Percentiles rank a stretch among this genome's conserved stretches.
Conservation (phyloP, 2,113 vertebrate genomes). For the Pseudopipra pipra region DNA sequence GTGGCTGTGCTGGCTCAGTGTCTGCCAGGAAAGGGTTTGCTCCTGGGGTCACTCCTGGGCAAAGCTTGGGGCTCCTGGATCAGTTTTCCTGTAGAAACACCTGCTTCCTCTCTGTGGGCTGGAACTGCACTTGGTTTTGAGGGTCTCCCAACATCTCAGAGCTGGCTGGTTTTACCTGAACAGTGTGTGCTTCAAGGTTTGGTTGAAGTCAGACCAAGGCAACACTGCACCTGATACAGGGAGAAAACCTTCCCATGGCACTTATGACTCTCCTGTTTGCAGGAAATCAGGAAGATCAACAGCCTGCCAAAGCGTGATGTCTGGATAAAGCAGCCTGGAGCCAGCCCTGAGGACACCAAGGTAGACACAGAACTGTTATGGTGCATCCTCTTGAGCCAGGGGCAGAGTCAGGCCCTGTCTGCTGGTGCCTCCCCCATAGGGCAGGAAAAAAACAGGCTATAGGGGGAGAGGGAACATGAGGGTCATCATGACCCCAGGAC, state of each 20-base stretch:
- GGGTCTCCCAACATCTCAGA: neutral
- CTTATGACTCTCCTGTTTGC: neutral
- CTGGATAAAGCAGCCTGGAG: slow-evolving; percentile 72
- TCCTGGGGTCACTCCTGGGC: neutral
- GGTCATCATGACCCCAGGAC: neutral
- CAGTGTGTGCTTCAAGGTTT: neutral
- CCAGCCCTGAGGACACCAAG: slow-evolving; percentile 35
- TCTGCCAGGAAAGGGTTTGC: neutral
- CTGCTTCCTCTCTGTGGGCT: neutral
- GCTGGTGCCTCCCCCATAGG: neutral
- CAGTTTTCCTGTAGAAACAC: neutral
- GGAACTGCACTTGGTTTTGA: neutral
- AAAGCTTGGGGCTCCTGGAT: neutral
- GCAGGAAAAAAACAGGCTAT: neutral
- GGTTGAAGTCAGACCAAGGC: neutral
- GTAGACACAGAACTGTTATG: neutral
- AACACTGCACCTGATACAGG: rapidly evolving
- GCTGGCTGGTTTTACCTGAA: neutral
- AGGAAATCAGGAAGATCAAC: slow-evolving; percentile 79
- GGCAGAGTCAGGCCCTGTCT: neutral
- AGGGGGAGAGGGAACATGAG: rapidly evolving
- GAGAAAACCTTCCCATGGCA: neutral
- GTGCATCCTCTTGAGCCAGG: neutral
- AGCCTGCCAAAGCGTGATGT: slow-evolving; percentile 71
- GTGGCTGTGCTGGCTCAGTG: neutral